A percentile compares a stretch with the other conserved stretches of the same genome.
These are phyloP conservation scores for Menura novaehollandiae DNA, from an alignment of 2,113 vertebrate genomes.

Conservation along the genomic window DNA sequence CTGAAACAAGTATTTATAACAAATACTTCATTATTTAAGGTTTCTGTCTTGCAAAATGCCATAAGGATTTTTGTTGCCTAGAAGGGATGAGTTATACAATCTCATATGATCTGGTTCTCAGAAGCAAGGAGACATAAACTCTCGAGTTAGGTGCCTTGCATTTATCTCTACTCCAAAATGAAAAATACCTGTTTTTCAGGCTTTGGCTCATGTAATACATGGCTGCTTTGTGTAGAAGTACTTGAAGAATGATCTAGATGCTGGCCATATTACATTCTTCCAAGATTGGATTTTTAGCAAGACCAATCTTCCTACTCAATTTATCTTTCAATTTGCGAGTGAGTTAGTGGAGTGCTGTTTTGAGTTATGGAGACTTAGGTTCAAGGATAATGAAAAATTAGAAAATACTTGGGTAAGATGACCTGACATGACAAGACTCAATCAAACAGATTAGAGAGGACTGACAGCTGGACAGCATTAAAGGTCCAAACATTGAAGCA, in stretches of 20 bases:
- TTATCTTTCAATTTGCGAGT: neutral
- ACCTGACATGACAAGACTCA: neutral
- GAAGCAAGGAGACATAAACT: neutral
- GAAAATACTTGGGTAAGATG: neutral
- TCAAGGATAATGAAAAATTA: neutral
- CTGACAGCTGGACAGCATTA: neutral
- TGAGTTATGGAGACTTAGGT: neutral
- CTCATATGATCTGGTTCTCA: neutral
- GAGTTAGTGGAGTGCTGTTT: neutral
- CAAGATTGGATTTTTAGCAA: neutral
- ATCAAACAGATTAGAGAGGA: neutral
- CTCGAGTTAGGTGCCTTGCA: neutral
- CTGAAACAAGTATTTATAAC: neutral
- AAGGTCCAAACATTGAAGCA: neutral
- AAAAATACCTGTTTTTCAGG: neutral
- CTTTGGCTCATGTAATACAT: neutral
- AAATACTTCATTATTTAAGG: neutral
- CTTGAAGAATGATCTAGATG: neutral
- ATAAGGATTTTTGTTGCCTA: neutral
- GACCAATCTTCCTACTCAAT: neutral
- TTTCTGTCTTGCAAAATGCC: neutral
- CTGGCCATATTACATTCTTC: neutral
- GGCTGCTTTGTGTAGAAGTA: neutral
- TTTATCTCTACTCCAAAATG: neutral
- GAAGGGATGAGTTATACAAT: neutral